Percentiles rank a stretch among this genome's conserved stretches.
Conservation (phyloP, 2,113 vertebrate genomes). For the Eudyptes chrysolophus region DNA sequence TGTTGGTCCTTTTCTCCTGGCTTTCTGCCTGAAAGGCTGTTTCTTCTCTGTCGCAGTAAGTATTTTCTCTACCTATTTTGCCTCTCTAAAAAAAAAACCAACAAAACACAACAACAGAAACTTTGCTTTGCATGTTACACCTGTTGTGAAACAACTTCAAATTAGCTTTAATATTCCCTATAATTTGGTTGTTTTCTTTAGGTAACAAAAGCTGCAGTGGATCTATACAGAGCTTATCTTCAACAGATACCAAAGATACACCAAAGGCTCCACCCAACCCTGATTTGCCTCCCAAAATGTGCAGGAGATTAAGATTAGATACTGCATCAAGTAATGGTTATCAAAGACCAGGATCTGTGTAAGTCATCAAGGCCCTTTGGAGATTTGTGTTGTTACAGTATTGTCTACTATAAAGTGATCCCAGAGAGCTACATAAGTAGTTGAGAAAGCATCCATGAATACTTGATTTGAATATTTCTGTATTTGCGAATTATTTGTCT, state of each 20-base stretch:
- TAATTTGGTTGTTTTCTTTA: slow-evolving; percentile 63
- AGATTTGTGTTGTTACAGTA: background rate
- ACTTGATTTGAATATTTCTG: background rate
- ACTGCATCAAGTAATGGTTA: slow-evolving; percentile 85
- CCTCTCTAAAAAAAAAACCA: background rate
- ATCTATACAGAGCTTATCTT: slow-evolving; percentile 91
- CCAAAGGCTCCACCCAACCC: slow-evolving; percentile 76
- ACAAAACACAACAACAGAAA: background rate
- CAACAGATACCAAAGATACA: slow-evolving; percentile 82
- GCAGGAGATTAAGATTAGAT: slow-evolving; percentile 76
- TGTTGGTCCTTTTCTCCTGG: background rate
- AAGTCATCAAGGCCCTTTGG: slow-evolving; percentile 66
- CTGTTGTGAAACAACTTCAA: background rate
- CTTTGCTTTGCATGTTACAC: background rate
- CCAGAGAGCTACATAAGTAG: background rate
- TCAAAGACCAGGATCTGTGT: slow-evolving; percentile 92
- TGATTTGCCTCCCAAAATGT: slow-evolving; percentile 86
- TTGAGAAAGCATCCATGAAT: background rate
- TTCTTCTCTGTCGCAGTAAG: background rate
- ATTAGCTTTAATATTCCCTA: slow-evolving; percentile 13
- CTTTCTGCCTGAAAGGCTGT: background rate
- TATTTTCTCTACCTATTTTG: slow-evolving; percentile 16
- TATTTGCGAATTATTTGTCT: background rate
- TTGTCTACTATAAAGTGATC: background rate
- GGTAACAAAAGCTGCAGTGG: slow-evolving; percentile 92